Evolutionary conservation across 1,140 invertebrate species (phyloP), one percentile per base, ranked within the genome.

Genomic region (Zaprionus vittiger): DNA sequence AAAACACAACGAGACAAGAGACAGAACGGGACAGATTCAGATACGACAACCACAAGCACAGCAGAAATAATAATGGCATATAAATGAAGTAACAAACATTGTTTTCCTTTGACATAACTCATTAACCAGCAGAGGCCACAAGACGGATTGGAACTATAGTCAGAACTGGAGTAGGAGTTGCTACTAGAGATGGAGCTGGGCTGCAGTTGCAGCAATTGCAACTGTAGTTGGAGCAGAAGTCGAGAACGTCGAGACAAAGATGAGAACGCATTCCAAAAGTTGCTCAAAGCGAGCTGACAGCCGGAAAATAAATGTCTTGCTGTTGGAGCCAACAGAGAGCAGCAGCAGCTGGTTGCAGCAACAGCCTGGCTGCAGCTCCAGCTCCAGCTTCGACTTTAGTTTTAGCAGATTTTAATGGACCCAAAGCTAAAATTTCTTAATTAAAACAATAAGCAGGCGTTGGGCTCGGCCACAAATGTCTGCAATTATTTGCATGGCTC

Each of bases 81-180:
- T 89, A 89, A 89, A 89, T 89, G 84, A 89, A 89, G 84, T 84
- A 89, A 89, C 84, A 89, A 89, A 89, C 81, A 90, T 90, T 89
- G 85, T 87, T 84, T 87, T 87, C 84, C 71, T 89, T 89, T 89
- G 84, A 89, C 84, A 89, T 89, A 89, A 89, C 84, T 89, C 84
- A 89, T 89, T 89, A 89, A 89, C 84, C 84, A 89, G 71, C 80
- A 69, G 84, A 67, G 66, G 64, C 49, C 68, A 77, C 62, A 72
- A 76, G 67, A 63, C 54, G 59, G 69, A 63, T 75, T 75, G 67
- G 38, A 44, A 54, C 67, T 41, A 28, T 28, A 75, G 49, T 47
- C 55, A 11, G 52, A 26, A 31, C 22, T 62, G 49, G 15, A 68
- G 57, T 24, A 34, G 57, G 11, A 69, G 57, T 28, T 34, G 44